Evolutionary conservation across 2,797 vertebrate genomes (phyloP).

Genomic region (Crotalus adamanteus): DNA sequence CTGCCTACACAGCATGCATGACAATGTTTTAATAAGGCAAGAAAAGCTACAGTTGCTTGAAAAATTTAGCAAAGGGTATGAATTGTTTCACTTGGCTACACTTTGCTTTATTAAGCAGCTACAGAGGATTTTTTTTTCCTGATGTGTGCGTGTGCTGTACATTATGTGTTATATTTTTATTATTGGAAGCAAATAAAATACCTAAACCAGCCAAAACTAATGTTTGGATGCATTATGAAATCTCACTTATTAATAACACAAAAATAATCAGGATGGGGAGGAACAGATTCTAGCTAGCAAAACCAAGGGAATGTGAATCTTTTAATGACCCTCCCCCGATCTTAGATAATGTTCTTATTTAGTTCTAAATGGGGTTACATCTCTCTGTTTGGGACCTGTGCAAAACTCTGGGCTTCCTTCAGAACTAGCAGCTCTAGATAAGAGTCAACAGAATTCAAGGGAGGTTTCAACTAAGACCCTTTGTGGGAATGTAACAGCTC

Average conservation of each 20-base stretch:
- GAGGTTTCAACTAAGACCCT: neutral
- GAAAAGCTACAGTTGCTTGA: neutral
- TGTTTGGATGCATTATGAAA: neutral
- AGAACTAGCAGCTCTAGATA: neutral
- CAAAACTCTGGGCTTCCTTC: neutral
- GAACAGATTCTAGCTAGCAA: neutral
- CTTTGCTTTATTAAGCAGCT: neutral
- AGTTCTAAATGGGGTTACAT: neutral
- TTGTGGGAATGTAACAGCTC: neutral
- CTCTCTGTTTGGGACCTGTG: neutral
- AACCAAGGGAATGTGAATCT: neutral
- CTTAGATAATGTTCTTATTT: neutral
- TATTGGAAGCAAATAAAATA: neutral
- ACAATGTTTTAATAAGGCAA: neutral
- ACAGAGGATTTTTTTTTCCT: neutral
- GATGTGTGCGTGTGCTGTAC: neutral
- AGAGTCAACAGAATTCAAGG: neutral
- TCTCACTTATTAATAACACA: neutral
- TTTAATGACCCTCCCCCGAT: neutral
- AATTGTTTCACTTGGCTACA: constrained; percentile 12
- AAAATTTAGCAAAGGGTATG: neutral
- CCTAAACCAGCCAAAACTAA: neutral
- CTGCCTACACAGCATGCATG: neutral
- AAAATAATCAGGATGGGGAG: neutral
- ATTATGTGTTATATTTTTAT: neutral